phyloP scores from a whole-genome alignment of 2,888 invertebrate species.

The Mythimna loreyi region DNA sequence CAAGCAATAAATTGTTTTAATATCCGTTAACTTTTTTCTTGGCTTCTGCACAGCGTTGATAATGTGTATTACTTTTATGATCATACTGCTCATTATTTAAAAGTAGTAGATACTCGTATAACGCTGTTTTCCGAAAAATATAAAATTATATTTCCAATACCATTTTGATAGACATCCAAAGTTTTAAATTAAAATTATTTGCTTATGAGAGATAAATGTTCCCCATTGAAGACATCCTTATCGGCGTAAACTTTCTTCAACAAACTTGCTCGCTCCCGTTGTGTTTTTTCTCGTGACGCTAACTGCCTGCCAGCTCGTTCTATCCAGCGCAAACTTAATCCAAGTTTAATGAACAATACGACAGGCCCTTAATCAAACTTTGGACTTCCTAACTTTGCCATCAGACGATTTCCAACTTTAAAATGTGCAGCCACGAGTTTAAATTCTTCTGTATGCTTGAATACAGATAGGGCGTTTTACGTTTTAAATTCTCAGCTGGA shows the following conservation, averaged over 20 bases:
- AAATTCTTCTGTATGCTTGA: constrained; percentile 59
- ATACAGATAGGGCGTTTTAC: constrained; percentile 65
- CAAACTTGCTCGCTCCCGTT: constrained; percentile 76
- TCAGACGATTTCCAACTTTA: constrained; percentile 70
- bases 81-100: no score
- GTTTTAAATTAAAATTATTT: constrained; percentile 57
- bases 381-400: constrained; percentile 80
- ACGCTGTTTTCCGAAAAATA: not conserved
- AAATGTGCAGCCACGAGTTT: constrained; percentile 46
- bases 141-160: not conserved
- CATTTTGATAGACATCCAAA: constrained; percentile 34
- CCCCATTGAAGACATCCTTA: constrained; percentile 72
- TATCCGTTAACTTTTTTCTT: constrained; percentile 14
- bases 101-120: not conserved
- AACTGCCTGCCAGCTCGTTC: constrained; percentile 91
- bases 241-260: constrained; percentile 76
- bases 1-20: constrained; percentile 47
- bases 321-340: constrained; percentile 90
- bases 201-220: constrained; percentile 55
- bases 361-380: constrained; percentile 91
- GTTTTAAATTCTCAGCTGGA: constrained; percentile 69
- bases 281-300: constrained; percentile 87
- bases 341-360: constrained; percentile 91
- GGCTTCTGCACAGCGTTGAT: not conserved
- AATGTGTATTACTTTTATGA: no score